phyloP scores from a whole-genome alignment of 2,888 invertebrate genomes.

The Sericinus montela region DNA sequence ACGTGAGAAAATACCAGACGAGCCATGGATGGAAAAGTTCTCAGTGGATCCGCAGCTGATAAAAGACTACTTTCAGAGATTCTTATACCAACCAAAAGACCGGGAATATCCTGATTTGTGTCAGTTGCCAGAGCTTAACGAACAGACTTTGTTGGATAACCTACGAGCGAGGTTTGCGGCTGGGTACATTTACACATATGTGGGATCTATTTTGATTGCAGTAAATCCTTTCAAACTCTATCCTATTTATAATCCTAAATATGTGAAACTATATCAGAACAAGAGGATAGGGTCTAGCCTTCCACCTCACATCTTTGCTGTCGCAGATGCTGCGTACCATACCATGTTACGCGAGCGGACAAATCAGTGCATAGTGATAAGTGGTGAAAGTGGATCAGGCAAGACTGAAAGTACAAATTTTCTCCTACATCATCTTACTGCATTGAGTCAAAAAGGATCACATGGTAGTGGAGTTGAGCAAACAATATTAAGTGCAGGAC shows the following conservation, averaged over 20 bases:
- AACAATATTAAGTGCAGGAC: constrained; percentile 96
- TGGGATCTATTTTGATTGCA: constrained; percentile 96
- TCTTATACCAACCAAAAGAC: constrained; percentile 94
- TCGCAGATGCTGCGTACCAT: constrained; percentile 96
- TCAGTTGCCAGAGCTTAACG: constrained; percentile 96
- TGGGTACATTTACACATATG: constrained; percentile 97
- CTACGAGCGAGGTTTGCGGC: constrained; percentile 91
- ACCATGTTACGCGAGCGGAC: constrained; percentile 94
- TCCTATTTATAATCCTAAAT: constrained; percentile 98
- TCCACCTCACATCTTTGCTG: constrained; percentile 98
- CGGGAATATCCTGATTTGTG: constrained; percentile 97
- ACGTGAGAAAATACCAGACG: constrained; percentile 90
- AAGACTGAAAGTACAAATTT: constrained; percentile 98
- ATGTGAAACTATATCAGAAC: constrained; percentile 97
- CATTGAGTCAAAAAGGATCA: constrained; percentile 95
- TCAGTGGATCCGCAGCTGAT: constrained; percentile 95
- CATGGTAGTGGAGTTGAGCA: constrained; percentile 98
- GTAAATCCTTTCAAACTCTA: constrained; percentile 97
- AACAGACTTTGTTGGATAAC: constrained; percentile 94
- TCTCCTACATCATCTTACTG: constrained; percentile 95
- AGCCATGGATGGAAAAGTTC: constrained; percentile 92
- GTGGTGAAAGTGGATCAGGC: constrained; percentile 96
- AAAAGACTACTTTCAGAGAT: constrained; percentile 94
- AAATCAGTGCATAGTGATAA: constrained; percentile 96
- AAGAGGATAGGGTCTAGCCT: constrained; percentile 93